These are phyloP conservation scores for Aspidapion aeneum DNA, from an alignment of 2,888 invertebrate species.

Conservation along the genomic window DNA sequence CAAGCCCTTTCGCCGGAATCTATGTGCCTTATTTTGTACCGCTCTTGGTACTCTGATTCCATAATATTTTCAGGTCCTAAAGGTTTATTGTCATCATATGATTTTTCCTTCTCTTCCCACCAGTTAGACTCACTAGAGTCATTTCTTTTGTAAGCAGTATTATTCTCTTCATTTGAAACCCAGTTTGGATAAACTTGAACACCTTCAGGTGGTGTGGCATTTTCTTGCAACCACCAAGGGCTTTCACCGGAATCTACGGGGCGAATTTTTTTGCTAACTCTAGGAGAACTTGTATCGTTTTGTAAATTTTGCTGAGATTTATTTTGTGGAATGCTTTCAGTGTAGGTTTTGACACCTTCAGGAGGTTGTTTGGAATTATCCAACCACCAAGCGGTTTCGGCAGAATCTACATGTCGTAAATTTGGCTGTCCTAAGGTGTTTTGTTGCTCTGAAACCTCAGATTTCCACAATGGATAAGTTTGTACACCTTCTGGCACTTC, in stretches of 20 bases:
- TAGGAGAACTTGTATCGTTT: neutral
- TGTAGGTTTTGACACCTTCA: constrained; percentile 54
- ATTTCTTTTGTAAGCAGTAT: constrained; percentile 27
- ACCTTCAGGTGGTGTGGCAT: constrained; percentile 64
- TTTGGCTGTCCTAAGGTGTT: constrained; percentile 8
- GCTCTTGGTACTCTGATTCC: constrained; percentile 53
- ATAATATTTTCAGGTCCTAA: constrained; percentile 42
- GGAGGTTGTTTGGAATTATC: constrained; percentile 62
- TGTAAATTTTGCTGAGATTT: neutral
- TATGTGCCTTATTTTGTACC: constrained; percentile 57
- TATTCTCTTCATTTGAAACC: constrained; percentile 24
- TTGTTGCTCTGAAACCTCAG: constrained; percentile 10
- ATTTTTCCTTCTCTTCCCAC: constrained; percentile 35
- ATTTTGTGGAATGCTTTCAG: constrained; percentile 26
- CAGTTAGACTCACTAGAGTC: constrained; percentile 35
- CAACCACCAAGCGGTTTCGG: constrained; percentile 69
- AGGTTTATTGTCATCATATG: constrained; percentile 17
- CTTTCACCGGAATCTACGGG: constrained; percentile 52
- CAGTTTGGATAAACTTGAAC: constrained; percentile 45
- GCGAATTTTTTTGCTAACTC: constrained; percentile 24
- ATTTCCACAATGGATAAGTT: constrained; percentile 14
- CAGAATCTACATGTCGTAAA: constrained; percentile 39
- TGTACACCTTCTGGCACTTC: constrained; percentile 23
- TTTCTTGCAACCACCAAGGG: constrained; percentile 71
- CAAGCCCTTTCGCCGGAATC: constrained; percentile 69